Base-by-base conservation (phyloP, 2,797 vertebrate species). In the Hypotaenidia philippensis region DNA sequence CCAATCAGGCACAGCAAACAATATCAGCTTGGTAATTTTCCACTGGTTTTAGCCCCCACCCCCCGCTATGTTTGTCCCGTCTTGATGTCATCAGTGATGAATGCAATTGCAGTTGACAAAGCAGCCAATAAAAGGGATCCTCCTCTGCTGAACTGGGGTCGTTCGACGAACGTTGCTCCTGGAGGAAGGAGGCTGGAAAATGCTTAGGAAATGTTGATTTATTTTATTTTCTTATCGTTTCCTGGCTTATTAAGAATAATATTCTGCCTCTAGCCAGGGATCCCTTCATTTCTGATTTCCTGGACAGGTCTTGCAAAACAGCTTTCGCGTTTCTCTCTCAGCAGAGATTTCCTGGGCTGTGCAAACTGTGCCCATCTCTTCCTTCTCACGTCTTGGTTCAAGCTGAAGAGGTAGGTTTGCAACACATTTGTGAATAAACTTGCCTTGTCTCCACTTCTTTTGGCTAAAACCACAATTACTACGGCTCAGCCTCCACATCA, bases 1-100 rank as follows among this genome's bases (percentile, higher is more conserved):
- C 61, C 84, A 71, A 59, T 72, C 50, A 81, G 49, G 76, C 57
- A 75, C 7, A 68, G 83, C 65, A 86, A 76, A 82, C 63, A 84
- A 57, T 93, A 93, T 84, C 65, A 79, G 44, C 66, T 60, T 12
- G 63, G 79, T 89, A 45, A 61, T 83, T 91, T 91, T 92, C 65
- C 83, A 75, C 21, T 36, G 55, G 38, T 49, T 85, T 79, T 69
- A 66, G 29, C 40, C 5, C 13, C n/a, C 44, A 9, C 9, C 18
- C 41, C 41, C 41, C 3, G 3, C 61, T 40, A 2, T 50, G 13
- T 52, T 86, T 69, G 34, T 23, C 59, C 80, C 29, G 26, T 11
- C 69, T 45, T 40, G 50, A 59, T 61, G 65, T 75, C 85, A 61
- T 6, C 76, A 13, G 71, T 12, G 49, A 64, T 21, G 53, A 41